A percentile compares a stretch with the other conserved stretches of the same genome.
Evolutionary conservation across 1,140 invertebrate species (phyloP).

Genomic region (Microplitis demolitor): DNA sequence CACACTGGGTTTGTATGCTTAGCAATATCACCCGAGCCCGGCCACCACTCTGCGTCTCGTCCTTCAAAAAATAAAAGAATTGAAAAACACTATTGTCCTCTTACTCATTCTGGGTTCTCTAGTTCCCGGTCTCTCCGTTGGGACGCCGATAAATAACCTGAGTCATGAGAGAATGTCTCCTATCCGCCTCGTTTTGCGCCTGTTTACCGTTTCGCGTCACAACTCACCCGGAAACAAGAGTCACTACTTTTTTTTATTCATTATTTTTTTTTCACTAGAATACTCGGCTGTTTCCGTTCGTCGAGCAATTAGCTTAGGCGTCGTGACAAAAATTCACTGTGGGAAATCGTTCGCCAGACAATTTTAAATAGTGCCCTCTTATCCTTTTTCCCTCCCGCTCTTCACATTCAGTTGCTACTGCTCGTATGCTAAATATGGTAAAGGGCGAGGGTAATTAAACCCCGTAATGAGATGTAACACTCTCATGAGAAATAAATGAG

Average conservation of each 20-base stretch:
- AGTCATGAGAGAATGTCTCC: not conserved
- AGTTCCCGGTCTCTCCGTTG: not conserved
- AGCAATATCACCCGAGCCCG: not conserved
- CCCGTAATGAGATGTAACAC: no score
- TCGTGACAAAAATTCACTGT: constrained; percentile 4
- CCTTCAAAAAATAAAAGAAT: not conserved
- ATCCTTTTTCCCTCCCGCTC: no score
- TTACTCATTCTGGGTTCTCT: no score
- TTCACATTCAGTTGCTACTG: no score
- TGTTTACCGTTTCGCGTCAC: constrained; percentile 20
- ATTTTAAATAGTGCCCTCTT: not conserved
- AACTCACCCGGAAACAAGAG: constrained; percentile 11
- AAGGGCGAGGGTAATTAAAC: no score
- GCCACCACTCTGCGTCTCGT: not conserved
- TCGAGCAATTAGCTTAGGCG: constrained; percentile 9
- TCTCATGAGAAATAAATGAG: no score
- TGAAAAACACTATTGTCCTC: not conserved
- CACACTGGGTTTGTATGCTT: not conserved
- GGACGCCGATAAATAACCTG: constrained; percentile 10
- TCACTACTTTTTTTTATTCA: not conserved
- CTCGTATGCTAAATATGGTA: no score
- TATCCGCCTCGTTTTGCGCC: constrained; percentile 5
- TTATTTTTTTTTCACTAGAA: constrained; percentile 1
- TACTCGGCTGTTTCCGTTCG: not conserved
- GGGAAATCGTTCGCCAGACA: not conserved